These are phyloP conservation scores for Patella ulyssiponensis DNA, from an alignment of 2,888 invertebrate genomes.

Conservation along the genomic window DNA sequence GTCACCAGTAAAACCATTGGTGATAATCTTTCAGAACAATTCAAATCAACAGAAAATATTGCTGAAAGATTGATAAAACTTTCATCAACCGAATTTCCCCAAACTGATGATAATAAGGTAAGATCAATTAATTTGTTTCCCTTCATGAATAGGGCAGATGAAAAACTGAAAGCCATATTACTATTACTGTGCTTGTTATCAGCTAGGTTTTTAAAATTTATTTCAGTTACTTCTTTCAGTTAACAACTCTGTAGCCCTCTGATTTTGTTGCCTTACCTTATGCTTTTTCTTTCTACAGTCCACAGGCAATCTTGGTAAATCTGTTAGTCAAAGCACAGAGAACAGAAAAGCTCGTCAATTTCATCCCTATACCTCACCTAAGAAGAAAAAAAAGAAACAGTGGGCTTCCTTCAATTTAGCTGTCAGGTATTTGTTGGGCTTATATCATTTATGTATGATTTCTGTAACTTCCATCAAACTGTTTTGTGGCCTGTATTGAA, in stretches of 20 bases:
- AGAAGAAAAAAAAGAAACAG: not conserved
- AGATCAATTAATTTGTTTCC: not conserved
- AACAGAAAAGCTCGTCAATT: not conserved
- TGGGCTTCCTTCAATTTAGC: constrained; percentile 3
- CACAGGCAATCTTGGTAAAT: too few relatives aligned
- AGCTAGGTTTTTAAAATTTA: too few relatives aligned
- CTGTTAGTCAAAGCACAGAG: not conserved
- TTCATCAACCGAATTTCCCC: not conserved
- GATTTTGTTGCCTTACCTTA: too few relatives aligned
- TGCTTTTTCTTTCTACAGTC: too few relatives aligned
- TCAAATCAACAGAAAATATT: not conserved
- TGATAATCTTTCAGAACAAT: not conserved
- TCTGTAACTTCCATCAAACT: too few relatives aligned
- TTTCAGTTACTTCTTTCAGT: too few relatives aligned
- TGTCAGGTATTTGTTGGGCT: not conserved
- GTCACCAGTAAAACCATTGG: too few relatives aligned
- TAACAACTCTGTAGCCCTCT: too few relatives aligned
- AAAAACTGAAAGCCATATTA: not conserved
- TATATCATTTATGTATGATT: too few relatives aligned
- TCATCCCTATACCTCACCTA: not conserved
- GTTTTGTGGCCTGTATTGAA: too few relatives aligned
- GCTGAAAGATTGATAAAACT: not conserved
- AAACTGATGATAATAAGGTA: not conserved
- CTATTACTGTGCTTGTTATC: too few relatives aligned
- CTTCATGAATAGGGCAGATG: not conserved